phyloP scores from a whole-genome alignment of 2,888 invertebrate genomes.

The Noctua pronuba region DNA sequence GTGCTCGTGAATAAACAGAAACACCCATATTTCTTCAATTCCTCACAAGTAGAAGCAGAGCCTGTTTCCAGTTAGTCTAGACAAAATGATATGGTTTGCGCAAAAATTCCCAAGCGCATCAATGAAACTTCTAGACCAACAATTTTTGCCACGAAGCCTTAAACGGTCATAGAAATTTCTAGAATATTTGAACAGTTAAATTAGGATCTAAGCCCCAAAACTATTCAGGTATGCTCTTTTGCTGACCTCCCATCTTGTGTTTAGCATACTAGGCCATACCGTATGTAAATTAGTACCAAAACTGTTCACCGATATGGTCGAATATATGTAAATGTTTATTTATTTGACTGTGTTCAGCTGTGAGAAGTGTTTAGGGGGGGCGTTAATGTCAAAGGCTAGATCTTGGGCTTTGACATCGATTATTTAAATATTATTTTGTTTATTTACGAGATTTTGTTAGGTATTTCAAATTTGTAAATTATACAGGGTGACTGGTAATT shows the following conservation, averaged over 20 bases:
- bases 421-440: not conserved
- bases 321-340: slow-evolving; percentile 47
- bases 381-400: slow-evolving; percentile 39
- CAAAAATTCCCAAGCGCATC: not conserved
- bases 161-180: slow-evolving; percentile 15
- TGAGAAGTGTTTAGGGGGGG: not conserved
- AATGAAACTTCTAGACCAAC: slow-evolving; percentile 21
- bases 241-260: slow-evolving; percentile 40
- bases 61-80: not conserved
- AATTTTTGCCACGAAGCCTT: not conserved
- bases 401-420: not conserved
- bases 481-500: too few species aligned
- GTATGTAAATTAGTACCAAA: slow-evolving; percentile 52
- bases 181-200: slow-evolving; percentile 38
- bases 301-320: slow-evolving; percentile 20
- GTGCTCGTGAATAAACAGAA: not conserved
- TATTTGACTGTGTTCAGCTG: slow-evolving; percentile 24
- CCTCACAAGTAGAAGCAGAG: not conserved
- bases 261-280: slow-evolving; percentile 58
- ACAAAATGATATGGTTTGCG: not conserved
- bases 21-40: not conserved
- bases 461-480: not conserved
- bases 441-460: not conserved
- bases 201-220: slow-evolving; percentile 42
- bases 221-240: slow-evolving; percentile 49